Percentiles rank a stretch among this genome's conserved stretches.
Evolutionary conservation across 2,797 vertebrate genomes (phyloP).

Genomic region (Melanotaenia nigrans): DNA sequence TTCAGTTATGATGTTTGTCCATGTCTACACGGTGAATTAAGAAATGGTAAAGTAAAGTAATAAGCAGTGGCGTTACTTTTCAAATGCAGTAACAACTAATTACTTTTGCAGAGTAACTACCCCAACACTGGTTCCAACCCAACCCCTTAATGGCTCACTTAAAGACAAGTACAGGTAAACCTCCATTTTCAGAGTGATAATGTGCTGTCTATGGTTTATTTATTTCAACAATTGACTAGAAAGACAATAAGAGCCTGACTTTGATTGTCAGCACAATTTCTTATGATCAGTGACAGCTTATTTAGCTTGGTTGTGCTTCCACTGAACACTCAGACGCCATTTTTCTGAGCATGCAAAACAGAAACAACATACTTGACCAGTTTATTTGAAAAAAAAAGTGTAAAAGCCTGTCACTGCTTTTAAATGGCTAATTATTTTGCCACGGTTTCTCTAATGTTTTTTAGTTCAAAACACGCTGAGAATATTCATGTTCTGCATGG

Average conservation of each 20-base stretch:
- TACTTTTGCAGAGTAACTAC: no score
- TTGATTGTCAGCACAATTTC: background rate
- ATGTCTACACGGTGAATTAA: no score
- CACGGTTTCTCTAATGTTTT: background rate
- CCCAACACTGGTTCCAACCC: background rate
- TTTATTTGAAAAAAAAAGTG: no score
- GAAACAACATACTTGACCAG: background rate
- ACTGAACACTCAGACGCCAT: background rate
- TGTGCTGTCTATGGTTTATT: background rate
- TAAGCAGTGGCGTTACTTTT: no score
- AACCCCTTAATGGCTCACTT: slow-evolving; percentile 1
- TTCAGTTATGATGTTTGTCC: no score
- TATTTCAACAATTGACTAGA: background rate
- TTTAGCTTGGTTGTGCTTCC: background rate
- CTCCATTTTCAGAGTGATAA: background rate
- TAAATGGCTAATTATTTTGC: background rate
- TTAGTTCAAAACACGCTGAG: no score
- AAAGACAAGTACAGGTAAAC: slow-evolving; percentile 7
- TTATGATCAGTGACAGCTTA: background rate
- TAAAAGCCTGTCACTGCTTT: background rate
- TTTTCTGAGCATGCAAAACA: background rate
- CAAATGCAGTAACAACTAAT: no score
- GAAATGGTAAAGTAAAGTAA: no score
- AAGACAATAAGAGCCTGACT: background rate
- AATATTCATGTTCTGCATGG: background rate